Evolutionary conservation across 2,113 vertebrate species (phyloP).

Genomic region (Vimba vimba): DNA sequence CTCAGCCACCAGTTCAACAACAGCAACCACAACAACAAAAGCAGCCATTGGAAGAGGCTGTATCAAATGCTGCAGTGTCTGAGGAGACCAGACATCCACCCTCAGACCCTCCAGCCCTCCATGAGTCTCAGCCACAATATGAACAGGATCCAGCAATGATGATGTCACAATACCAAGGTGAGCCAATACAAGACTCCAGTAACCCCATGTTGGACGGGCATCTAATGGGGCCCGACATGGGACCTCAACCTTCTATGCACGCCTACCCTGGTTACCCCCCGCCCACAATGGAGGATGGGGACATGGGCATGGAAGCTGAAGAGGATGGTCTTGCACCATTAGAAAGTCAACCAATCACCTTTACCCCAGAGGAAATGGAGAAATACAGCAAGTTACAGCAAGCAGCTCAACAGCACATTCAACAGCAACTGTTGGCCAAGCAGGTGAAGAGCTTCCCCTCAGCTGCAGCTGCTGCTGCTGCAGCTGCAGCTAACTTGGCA

Average conservation of each 20-base stretch:
- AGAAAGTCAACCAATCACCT: constrained; percentile 97
- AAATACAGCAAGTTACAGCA: constrained; percentile 99
- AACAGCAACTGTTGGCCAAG: constrained; percentile 96
- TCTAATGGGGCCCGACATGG: constrained; percentile 79
- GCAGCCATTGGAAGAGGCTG: constrained; percentile 64
- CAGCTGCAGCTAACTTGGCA: constrained; percentile 67
- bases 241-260: constrained; percentile 74
- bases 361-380: constrained; percentile 98
- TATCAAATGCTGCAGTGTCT: constrained; percentile 61
- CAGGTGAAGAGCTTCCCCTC: constrained; percentile 94
- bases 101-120: constrained; percentile 73
- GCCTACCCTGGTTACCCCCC: constrained; percentile 84
- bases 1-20: constrained; percentile 71
- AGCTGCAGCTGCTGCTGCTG: constrained; percentile 80
- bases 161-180: constrained; percentile 73
- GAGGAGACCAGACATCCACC: constrained; percentile 71
- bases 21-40: constrained; percentile 64
- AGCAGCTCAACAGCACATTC: constrained; percentile 97
- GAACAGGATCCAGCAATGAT: constrained; percentile 74
- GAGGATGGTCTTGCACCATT: constrained; percentile 92
- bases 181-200: constrained; percentile 70
- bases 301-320: constrained; percentile 80
- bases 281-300: constrained; percentile 81
- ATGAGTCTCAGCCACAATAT: constrained; percentile 68
- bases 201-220: constrained; percentile 78